Base-by-base conservation (phyloP, 2,888 invertebrate species). In the Trissoscelio sp. region DNA sequence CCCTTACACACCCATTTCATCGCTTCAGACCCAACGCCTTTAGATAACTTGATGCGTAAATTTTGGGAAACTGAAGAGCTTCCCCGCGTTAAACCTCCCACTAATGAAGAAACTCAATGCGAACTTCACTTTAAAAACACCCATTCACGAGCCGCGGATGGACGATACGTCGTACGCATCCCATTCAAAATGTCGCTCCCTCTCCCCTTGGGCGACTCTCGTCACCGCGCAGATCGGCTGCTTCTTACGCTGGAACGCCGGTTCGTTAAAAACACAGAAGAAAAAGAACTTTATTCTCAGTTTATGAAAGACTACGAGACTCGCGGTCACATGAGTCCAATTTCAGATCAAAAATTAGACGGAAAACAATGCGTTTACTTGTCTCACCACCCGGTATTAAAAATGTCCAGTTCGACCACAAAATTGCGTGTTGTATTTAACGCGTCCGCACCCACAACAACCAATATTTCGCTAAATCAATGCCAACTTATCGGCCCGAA, bases 51-150 rank as follows among this genome's bases (percentile, higher is more conserved):
- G 0, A 4, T 48, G 1, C 11, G 4, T 4, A 16, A 18, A 14
- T 58, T 58, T 42, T 58, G 42, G 58, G 42, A 22, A 22, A 14
- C 22, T 0, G 58, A 58, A 42, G 39, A 42, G n/a, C 0, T 39
- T 6, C 3, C 6, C 0, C 0, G 12, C 7, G 1, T 14, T 20
- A 2, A 22, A 2, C 3, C 6, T 0, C 0, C 22, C 7, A 6
- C 22, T 20, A 2, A 22, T 0, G 22, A 20, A 1, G 22, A 58
- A 6, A 2, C 9, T 1, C 4, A 12, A 7, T 37, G 57, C 20
- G 42, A 58, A 12, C 1, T 12, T 0, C 9, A 58, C 24, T 58
- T 42, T 42, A 0, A 1, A 4, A 14, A n/a, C 9, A 22, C 14
- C 0, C 9, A 12, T 6, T 20, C 58, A 0, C 20, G 58, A 2